Evolutionary conservation across 2,888 invertebrate genomes (phyloP), one percentile per base, ranked within the genome.

Genomic region (Drosophila algonquin): DNA sequence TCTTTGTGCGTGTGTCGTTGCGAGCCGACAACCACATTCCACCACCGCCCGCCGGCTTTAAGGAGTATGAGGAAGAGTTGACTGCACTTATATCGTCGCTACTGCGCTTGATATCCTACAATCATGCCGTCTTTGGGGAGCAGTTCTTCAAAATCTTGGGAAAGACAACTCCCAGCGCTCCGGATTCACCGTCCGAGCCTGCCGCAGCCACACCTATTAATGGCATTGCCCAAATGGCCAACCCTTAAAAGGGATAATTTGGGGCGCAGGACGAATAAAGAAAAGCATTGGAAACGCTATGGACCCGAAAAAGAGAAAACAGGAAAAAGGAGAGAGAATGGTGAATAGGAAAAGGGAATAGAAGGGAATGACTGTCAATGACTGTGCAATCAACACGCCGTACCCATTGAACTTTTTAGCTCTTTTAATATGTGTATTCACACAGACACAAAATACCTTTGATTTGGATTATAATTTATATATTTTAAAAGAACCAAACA

Each of bases 61-160:
- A 35, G n/a, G 92, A 92, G 48, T 92, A 85, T 40, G 83, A 84
- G 51, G 91, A 91, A 32, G 92, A 92, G 62, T 68, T 92, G 50
- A 89, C 91, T 68, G 87, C 83, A 53, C 90, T 91, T 74, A 86
- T 89, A 4, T 85, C 83, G 69, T 90, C 91, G 8, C 86, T 92
- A 16, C 90, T 91, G 46, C 90, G 92, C 10, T 80, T 92, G 10
- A 90, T 92, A 48, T 85, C 87, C 52, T 92, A 92, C 69, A 92
- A 92, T 75, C 92, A 92, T 70, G 91, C 91, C 10, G 92, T 92
- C 2, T 92, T 91, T 56, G 91, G 92, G 3, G 91, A 92, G 60
- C 91, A 92, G 73, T 92, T 92, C 56, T 73, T 87, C 27, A 79
- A 91, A 67, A 73, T 92, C 27, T 82, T 92, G n/a, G 89, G 64